Evolutionary conservation across 2,888 invertebrate genomes (phyloP).

Genomic region (Mechanitis mazaeus): DNA sequence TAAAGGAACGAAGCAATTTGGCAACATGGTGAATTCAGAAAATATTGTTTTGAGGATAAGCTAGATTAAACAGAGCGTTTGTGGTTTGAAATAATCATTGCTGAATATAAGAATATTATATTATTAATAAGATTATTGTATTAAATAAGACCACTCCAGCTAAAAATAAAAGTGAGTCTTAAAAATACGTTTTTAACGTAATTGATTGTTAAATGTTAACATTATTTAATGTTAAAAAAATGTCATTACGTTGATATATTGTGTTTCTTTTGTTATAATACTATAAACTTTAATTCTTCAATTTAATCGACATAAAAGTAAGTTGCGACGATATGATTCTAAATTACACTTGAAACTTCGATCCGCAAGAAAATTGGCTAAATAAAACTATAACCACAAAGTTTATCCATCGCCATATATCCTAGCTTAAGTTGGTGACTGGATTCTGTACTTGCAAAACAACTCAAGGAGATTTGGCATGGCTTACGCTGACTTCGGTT

Average conservation of each 20-base stretch:
- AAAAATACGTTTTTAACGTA: no score
- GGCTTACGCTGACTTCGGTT: constrained; percentile 55
- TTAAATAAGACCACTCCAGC: no score
- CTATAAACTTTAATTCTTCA: constrained; percentile 3
- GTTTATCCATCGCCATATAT: constrained; percentile 32
- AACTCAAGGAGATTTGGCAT: constrained; percentile 63
- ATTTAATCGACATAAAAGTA: neutral
- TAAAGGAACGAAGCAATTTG: constrained; percentile 68
- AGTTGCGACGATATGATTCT: neutral
- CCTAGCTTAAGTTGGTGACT: constrained; percentile 32
- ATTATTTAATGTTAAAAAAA: no score
- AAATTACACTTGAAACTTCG: constrained; percentile 14
- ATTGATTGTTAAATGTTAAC: no score
- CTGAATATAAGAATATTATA: no score
- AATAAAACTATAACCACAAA: constrained; percentile 30
- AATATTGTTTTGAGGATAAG: constrained; percentile 40
- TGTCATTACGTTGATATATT: neutral
- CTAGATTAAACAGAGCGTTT: constrained; percentile 17
- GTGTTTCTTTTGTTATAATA: neutral
- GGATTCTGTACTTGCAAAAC: constrained; percentile 43
- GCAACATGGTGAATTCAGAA: constrained; percentile 52
- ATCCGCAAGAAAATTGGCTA: constrained; percentile 20
- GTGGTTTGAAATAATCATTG: constrained; percentile 6
- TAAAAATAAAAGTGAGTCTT: no score
- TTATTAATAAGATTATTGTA: no score